Evolutionary conservation across 2,113 vertebrate genomes (phyloP), one percentile per base, ranked within the genome.

Genomic region (Chionis minor): DNA sequence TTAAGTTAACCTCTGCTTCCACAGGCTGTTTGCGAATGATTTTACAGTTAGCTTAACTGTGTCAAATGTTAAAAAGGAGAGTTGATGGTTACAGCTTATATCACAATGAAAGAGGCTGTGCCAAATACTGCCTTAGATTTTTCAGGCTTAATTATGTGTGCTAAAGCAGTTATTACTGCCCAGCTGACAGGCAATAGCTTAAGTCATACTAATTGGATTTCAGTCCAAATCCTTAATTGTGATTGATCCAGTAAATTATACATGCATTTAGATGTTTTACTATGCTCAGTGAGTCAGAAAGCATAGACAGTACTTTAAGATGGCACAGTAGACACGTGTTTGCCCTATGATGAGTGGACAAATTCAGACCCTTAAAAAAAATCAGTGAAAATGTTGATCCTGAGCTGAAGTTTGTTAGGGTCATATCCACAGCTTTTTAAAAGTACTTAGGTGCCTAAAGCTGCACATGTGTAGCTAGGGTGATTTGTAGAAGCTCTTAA

Each of bases 181-280:
- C 69, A 45, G 51, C 65, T 95, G 83, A 91, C 69, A 79, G 72
- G 45, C 52, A 94, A 32, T 62, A 88, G 21, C 42, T 89, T 67
- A 88, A 86, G 55, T 84, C 69, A 47, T 71, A 44, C 83, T 86
- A 59, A 91, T 47, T 96, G 55, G 56, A 51, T 96, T 95, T 95
- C 77, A 81, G 38, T 78, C 67, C 63, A 91, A n/a, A 81, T 80
- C 45, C 20, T 78, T 86, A 92, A 88, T 78, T 89, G 61, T 81
- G 88, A 95, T 91, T 92, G 79, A 86, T 91, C 66, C 89, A 90
- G 73, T 84, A 78, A 94, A 81, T 88, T 90, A 86, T 66, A 66
- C 24, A 44, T 61, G 52, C 69, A 81, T 95, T 91, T 87, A 81
- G 52, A 55, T 74, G 72, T 89, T 94, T 92, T 91, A 73, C 47